Conservation (phyloP, 2,888 invertebrate species). For the Stramonita haemastoma region DNA sequence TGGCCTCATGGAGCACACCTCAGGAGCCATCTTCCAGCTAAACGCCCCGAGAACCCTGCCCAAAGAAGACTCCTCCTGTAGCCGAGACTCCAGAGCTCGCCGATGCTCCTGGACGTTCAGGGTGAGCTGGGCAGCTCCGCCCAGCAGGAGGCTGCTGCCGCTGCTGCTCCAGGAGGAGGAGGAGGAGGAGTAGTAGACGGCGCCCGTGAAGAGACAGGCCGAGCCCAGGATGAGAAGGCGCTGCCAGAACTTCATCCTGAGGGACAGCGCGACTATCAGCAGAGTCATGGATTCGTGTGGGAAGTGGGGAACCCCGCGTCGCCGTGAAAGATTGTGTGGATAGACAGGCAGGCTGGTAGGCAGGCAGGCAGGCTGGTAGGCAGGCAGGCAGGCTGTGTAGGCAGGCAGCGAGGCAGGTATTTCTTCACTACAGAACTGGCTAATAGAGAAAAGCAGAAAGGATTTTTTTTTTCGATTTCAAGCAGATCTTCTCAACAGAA, state of each 20-base stretch:
- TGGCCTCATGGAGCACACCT: conserved; percentile 41
- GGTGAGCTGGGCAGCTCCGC: background rate
- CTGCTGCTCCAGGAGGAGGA: conserved; percentile 31
- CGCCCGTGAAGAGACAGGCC: conserved; percentile 56
- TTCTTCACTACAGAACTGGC: no score
- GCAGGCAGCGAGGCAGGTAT: no score
- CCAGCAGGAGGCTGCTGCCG: conserved; percentile 5
- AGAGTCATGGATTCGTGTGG: no score
- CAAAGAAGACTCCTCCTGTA: conserved; percentile 31
- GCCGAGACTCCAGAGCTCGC: conserved; percentile 37
- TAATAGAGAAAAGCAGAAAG: no score
- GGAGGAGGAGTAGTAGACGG: conserved; percentile 48
- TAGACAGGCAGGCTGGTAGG: no score
- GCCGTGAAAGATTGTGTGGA: no score
- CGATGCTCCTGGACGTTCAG: conserved; percentile 35
- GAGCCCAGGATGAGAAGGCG: conserved; percentile 60
- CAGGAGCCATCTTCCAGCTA: conserved; percentile 39
- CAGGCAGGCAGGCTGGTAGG: no score
- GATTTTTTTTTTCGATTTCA: no score
- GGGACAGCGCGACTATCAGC: background rate
- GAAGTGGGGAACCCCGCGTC: no score
- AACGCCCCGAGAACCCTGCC: conserved; percentile 36
- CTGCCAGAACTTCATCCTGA: conserved; percentile 70
- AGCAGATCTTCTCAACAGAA: no score
- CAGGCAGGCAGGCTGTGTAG: no score